A percentile compares a stretch with the other conserved stretches of the same genome.
Evolutionary conservation across 2,888 invertebrate species (phyloP).

Genomic region (Actias luna): DNA sequence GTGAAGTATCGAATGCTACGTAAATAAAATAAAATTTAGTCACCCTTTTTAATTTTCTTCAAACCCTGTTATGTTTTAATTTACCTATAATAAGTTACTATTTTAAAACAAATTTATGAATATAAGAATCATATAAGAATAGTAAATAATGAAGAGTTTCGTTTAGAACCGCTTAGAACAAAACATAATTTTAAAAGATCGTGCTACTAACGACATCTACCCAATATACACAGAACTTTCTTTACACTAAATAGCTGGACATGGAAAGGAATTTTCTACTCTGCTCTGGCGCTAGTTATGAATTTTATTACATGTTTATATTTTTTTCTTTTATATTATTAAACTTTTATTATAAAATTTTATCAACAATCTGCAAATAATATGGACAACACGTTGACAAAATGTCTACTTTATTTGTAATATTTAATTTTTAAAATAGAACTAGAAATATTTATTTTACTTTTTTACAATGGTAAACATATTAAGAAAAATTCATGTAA

Average conservation of each 20-base stretch:
- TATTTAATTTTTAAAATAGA: too few relatives aligned
- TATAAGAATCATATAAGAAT: not conserved
- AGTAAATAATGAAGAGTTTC: not conserved
- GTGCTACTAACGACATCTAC: slow-evolving; percentile 32
- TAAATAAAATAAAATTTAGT: not conserved
- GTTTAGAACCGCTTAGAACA: not conserved
- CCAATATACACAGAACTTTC: slow-evolving; percentile 26
- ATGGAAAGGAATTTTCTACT: not conserved
- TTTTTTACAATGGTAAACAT: too few relatives aligned
- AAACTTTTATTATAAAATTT: too few relatives aligned
- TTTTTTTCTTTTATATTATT: too few relatives aligned
- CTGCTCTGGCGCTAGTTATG: not conserved
- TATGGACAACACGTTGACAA: too few relatives aligned
- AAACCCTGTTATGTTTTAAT: not conserved
- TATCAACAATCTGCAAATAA: too few relatives aligned
- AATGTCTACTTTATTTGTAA: too few relatives aligned
- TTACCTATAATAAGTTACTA: not conserved
- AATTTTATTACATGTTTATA: not conserved
- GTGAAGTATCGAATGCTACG: not conserved
- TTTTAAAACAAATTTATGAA: not conserved
- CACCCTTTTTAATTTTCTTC: not conserved
- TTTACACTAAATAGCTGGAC: slow-evolving; percentile 18
- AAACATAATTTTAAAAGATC: slow-evolving; percentile 5
- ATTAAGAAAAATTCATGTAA: too few relatives aligned
- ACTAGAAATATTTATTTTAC: too few relatives aligned